Conservation (phyloP, 2,797 vertebrate genomes). For the Rhinoraja longicauda region DNA sequence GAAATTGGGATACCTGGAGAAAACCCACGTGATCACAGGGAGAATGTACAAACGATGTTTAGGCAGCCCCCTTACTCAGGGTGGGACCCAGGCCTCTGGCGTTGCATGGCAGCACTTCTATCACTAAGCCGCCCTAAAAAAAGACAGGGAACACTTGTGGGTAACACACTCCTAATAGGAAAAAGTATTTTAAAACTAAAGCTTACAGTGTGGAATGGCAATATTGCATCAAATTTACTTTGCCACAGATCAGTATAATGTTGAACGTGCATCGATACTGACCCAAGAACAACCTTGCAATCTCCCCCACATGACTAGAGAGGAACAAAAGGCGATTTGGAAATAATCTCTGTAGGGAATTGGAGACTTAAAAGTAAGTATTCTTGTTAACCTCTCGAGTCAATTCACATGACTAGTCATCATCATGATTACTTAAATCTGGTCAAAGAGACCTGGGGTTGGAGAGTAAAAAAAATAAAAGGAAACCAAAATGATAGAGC, state of each 20-base stretch:
- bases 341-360: not conserved
- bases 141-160: too few species aligned
- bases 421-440: not conserved
- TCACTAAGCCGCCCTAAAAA: too few species aligned
- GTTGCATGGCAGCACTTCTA: too few species aligned
- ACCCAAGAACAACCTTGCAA: not conserved
- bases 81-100: too few species aligned
- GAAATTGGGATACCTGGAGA: too few species aligned
- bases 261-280: not conserved
- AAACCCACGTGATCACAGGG: too few species aligned
- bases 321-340: not conserved
- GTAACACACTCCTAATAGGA: not conserved
- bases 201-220: not conserved
- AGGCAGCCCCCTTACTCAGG: too few species aligned
- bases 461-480: not conserved
- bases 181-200: not conserved
- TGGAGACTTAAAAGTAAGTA: not conserved
- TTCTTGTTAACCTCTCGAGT: not conserved
- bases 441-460: not conserved
- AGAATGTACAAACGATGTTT: too few species aligned
- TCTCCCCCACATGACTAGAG: not conserved
- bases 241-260: not conserved
- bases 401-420: not conserved
- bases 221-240: not conserved
- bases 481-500: not conserved